Conservation (phyloP, 64 coral and sea anemone species). For the Pocillopora verrucosa region DNA sequence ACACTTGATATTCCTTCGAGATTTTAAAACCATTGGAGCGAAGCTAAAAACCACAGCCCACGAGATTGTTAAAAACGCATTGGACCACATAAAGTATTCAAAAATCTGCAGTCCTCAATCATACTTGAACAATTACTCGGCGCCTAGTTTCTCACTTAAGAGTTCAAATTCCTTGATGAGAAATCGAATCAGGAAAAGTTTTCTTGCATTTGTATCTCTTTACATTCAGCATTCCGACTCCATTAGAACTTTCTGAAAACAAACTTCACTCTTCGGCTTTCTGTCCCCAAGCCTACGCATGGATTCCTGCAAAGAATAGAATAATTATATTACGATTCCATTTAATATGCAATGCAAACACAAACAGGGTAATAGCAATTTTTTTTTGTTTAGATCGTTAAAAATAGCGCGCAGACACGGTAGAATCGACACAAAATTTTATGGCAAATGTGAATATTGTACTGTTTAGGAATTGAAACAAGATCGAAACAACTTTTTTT, state of each 20-base stretch:
- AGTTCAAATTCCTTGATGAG: neutral
- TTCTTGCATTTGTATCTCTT: neutral
- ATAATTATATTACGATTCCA: conserved; percentile 15
- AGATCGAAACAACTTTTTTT: neutral
- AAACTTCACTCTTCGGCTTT: neutral
- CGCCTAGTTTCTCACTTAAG: neutral
- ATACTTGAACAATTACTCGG: conserved; percentile 15
- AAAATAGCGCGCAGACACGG: neutral
- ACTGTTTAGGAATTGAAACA: neutral
- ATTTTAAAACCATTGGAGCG: conserved; percentile 26
- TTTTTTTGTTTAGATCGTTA: neutral
- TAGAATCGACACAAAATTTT: neutral
- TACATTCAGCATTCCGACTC: neutral
- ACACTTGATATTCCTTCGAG: neutral
- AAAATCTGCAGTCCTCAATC: neutral
- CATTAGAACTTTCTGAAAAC: neutral
- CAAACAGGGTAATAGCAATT: conserved; percentile 21
- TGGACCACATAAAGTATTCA: conserved; percentile 48
- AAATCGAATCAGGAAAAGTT: neutral
- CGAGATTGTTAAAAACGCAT: conserved; percentile 22
- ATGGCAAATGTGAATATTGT: neutral
- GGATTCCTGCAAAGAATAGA: conserved; percentile 38
- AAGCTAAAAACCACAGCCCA: conserved; percentile 41
- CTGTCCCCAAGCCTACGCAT: neutral
- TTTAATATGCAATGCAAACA: conserved; percentile 32